Evolutionary conservation across 2,888 invertebrate genomes (phyloP), one percentile per base, ranked within the genome.

Genomic region (Drosophila phalerata): DNA sequence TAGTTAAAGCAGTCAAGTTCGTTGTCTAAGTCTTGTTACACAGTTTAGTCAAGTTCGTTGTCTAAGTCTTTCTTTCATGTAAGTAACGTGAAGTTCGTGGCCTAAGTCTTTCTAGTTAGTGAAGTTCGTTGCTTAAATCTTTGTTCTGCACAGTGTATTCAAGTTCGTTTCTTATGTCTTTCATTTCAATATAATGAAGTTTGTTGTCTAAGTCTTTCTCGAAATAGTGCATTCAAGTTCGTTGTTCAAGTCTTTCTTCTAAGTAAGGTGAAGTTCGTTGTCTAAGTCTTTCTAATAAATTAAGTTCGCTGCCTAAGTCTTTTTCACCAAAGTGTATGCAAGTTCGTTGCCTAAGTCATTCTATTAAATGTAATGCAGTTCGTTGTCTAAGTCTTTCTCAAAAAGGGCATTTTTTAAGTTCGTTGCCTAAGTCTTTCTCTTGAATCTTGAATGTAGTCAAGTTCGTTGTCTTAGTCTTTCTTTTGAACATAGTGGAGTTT

Each of bases 281-380:
- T 37, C 47, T 48, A 49, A 57, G 37, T 64, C 48, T 25, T 57
- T 51, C 10, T 32, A 25, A 17, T 42, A 15, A 34, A 13, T 42
- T n/a, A 42, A 40, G 52, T 55, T 69, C n/a, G 69, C 52, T 57
- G 51, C n/a, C 43, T 22, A 42, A 56, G 42, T 40, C 42, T 40
- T 22, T 43, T 17, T 17, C 10, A 1, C 4, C 22, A 9, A 45
- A 25, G 22, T 17, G 25, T 25, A 25, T n/a, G 13, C 45, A 25
- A 45, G 28, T 47, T 47, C 13, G 43, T 17, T 11, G 47, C 42
- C 49, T 4, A 37, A 51, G 55, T 53, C 57, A 32, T 57, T 32
- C 1, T 49, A 38, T 30, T 3, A 4, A 15, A 6, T 6, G 28
- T 28, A 28, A 10, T 9, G 3, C 5, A 32, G 51, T 53, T 67